Evolutionary conservation across 2,113 vertebrate species (phyloP).

Genomic region (Irena cyanogastra): DNA sequence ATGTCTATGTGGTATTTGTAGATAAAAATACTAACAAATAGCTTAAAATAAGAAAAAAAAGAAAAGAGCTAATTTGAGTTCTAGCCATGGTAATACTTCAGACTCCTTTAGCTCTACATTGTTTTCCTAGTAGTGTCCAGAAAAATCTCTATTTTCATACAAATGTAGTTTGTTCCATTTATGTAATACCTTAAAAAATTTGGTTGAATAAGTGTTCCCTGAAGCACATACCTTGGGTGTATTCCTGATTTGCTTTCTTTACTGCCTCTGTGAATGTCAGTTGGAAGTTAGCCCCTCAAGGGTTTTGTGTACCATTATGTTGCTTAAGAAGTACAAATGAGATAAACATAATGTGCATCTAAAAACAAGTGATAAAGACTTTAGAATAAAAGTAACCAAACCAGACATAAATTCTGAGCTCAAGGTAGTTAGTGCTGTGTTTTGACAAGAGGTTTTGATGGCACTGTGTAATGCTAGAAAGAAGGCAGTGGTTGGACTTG

Average conservation of each 20-base stretch:
- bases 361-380: not conserved
- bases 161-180: not conserved
- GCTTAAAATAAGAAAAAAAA: not conserved
- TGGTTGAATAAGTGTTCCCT: not conserved
- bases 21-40: not conserved
- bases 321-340: not conserved
- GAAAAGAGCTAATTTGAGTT: not conserved
- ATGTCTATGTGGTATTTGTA: not conserved
- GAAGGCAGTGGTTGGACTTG: not conserved
- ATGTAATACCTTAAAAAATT: not conserved
- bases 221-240: not conserved
- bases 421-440: not conserved
- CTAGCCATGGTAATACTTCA: not conserved
- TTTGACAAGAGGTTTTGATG: not conserved
- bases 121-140: not conserved
- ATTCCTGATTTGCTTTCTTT: not conserved
- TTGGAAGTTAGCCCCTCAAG: not conserved
- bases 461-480: not conserved
- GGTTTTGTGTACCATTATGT: not conserved
- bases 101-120: not conserved
- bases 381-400: not conserved
- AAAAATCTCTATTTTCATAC: not conserved
- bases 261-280: not conserved
- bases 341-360: not conserved
- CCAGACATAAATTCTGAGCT: not conserved